Base-by-base conservation (phyloP, 2,113 vertebrate species). In the Lasiurus borealis region DNA sequence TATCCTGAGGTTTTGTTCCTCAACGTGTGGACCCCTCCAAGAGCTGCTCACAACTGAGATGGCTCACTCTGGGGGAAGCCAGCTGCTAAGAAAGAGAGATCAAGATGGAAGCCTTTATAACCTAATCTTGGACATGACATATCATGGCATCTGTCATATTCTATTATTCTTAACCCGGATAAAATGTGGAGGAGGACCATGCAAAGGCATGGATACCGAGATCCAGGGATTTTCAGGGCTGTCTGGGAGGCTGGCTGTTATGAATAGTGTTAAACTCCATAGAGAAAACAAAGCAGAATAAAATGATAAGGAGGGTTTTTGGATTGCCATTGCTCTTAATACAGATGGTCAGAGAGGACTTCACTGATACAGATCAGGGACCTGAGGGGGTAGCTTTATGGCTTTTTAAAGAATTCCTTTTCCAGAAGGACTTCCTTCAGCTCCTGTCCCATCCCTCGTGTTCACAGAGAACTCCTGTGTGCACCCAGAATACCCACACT, bases 161-260 rank as follows among this genome's bases (percentile, higher is more conserved):
- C 44, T 59, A 0, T 48, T 7, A 0, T 7, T 40, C 11, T 4
- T 19, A 50, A 21, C 21, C 1, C 18, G 57, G 9, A 46, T 9
- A 18, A 57, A 16, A 44, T 44, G 23, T 27, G 29, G 31, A 21
- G 50, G 11, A 5, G 18, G 40, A 31, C 12, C 12, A 19, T 31
- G 34, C 1, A 2, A 77, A 27, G 66, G 15, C 4, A 4, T 25
- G 18, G 57, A 52, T 12, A 31, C 6, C 16, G 54, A 27, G 27
- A n/a, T 27, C 1, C n/a, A 46, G 59, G 48, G 40, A 31, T 52
- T 2, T 59, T 29, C 0, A 0, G 15, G 44, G 4, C 36, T 29
- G 0, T 68, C 27, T 64, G 77, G 46, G 50, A 87, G 27, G 23
- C 91, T 62, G 36, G 64, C 27, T 78, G 6, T 36, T 19, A 14